These are phyloP conservation scores for Synchiropus splendidus DNA, from an alignment of 2,113 vertebrate species.

Conservation along the genomic window DNA sequence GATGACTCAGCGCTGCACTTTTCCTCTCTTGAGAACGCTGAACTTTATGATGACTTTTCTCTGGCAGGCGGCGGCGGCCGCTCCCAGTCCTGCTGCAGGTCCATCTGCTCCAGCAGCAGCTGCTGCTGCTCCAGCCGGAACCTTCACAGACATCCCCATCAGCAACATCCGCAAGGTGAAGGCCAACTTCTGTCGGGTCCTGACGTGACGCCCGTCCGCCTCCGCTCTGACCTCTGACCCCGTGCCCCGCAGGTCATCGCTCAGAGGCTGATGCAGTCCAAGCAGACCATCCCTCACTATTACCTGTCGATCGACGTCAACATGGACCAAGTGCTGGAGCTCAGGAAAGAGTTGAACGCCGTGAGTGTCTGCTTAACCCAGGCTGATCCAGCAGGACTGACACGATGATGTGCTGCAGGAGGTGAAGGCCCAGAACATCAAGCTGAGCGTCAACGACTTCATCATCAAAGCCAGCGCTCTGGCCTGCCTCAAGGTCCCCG, in stretches of 20 bases:
- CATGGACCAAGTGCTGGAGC: slow-evolving; percentile 86
- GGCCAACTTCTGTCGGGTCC: too few relatives aligned
- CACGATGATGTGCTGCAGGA: slow-evolving; percentile 62
- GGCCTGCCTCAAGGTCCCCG: slow-evolving; percentile 92
- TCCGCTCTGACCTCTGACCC: slow-evolving; percentile 15
- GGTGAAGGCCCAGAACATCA: slow-evolving; percentile 77
- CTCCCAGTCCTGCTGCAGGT: slow-evolving; percentile 40
- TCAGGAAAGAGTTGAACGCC: slow-evolving; percentile 88
- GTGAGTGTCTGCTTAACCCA: slow-evolving; percentile 54
- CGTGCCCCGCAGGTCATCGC: slow-evolving; percentile 80
- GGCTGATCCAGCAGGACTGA: neutral
- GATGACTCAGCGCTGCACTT: too few relatives aligned
- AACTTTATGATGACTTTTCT: neutral
- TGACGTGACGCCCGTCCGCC: neutral
- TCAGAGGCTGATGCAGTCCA: slow-evolving; percentile 92
- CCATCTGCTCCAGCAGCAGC: slow-evolving; percentile 33
- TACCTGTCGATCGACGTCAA: slow-evolving; percentile 93
- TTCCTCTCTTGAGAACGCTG: too few relatives aligned
- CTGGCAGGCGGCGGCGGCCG: slow-evolving; percentile 22
- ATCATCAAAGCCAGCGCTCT: slow-evolving; percentile 94
- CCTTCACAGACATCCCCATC: slow-evolving; percentile 90
- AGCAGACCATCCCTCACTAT: slow-evolving; percentile 98
- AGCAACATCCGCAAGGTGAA: slow-evolving; percentile 91
- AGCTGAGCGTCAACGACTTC: slow-evolving; percentile 96
- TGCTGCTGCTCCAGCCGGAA: slow-evolving; percentile 67